These are phyloP conservation scores for Pituophis catenifer DNA, from an alignment of 2,113 vertebrate genomes.

Conservation along the genomic window DNA sequence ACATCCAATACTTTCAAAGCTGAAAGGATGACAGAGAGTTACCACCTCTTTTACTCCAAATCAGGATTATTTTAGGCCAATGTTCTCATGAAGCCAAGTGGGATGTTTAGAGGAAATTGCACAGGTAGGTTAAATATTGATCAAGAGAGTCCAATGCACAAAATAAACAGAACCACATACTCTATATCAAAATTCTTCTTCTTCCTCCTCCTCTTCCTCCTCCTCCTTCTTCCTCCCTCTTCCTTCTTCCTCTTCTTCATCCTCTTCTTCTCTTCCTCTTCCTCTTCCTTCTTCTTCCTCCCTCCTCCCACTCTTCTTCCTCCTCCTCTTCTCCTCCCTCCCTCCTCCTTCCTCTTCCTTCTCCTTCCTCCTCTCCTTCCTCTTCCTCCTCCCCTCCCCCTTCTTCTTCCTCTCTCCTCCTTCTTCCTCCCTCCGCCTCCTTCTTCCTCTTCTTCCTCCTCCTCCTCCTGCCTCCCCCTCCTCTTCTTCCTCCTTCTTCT, in stretches of 20 bases:
- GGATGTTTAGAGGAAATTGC: neutral
- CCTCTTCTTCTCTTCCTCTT: too few species aligned
- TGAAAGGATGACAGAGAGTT: neutral
- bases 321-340: too few species aligned
- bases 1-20: neutral
- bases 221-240: neutral
- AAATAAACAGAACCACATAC: neutral
- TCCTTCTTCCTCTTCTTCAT: too few species aligned
- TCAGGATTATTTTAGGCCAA: neutral
- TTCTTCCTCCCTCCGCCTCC: too few species aligned
- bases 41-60: neutral
- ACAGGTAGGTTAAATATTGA: neutral
- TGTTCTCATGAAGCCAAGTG: neutral
- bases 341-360: too few species aligned
- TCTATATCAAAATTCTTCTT: neutral
- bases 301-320: too few species aligned
- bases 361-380: too few species aligned
- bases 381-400: too few species aligned
- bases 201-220: neutral
- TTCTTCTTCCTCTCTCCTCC: too few species aligned
- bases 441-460: too few species aligned
- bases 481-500: too few species aligned
- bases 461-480: rapidly evolving
- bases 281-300: rapidly evolving
- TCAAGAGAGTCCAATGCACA: neutral